Conservation (phyloP, 2,113 vertebrate genomes). For the Mirza zaza region DNA sequence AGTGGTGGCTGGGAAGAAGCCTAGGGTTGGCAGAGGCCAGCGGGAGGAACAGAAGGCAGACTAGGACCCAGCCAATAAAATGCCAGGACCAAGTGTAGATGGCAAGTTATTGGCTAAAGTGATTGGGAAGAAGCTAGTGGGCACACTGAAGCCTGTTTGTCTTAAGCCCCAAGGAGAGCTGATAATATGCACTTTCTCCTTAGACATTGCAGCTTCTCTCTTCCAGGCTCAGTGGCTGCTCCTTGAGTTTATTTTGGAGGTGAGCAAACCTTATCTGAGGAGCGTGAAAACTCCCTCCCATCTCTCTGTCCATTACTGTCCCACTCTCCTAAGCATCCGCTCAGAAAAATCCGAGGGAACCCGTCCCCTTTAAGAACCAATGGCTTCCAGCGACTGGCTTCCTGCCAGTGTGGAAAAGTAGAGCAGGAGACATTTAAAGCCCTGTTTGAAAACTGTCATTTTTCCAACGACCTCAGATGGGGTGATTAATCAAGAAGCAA, state of each 20-base stretch:
- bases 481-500: conserved; percentile 80
- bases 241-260: neutral
- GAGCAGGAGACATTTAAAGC: conserved; percentile 76
- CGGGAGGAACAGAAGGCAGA: neutral
- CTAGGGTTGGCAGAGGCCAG: neutral
- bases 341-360: neutral
- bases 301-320: neutral
- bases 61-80: neutral
- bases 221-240: neutral
- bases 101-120: neutral
- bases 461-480: conserved; percentile 61
- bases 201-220: neutral
- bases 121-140: neutral
- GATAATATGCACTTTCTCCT: neutral
- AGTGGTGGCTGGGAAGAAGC: neutral
- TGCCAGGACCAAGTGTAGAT: neutral
- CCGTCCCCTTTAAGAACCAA: conserved; percentile 67
- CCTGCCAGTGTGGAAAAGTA: conserved; percentile 71
- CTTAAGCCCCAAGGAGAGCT: neutral
- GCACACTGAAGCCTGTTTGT: neutral
- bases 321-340: neutral
- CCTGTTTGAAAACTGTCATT: conserved; percentile 75
- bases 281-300: neutral
- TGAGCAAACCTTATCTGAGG: neutral
- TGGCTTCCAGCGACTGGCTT: conserved; percentile 59